phyloP scores from a whole-genome alignment of 2,797 vertebrate genomes.

The Mormyrops boulengeri region DNA sequence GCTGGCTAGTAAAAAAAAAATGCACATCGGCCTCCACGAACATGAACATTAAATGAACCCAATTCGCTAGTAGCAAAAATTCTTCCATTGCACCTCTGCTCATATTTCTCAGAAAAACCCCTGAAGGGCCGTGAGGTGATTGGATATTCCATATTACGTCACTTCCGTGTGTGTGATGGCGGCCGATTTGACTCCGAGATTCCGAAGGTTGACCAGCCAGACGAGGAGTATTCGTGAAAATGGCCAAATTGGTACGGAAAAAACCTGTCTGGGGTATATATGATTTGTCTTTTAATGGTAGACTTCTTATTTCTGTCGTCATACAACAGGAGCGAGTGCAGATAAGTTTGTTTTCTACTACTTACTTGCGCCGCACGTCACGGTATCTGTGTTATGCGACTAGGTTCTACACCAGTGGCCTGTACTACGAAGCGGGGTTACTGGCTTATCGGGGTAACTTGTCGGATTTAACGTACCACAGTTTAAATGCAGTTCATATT shows the following conservation, averaged over 20 bases:
- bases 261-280: not conserved
- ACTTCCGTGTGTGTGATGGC: constrained; percentile 52
- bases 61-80: not conserved
- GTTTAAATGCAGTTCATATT: too few species aligned
- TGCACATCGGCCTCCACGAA: not conserved
- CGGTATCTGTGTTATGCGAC: not conserved
- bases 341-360: not conserved
- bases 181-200: constrained; percentile 73
- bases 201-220: constrained; percentile 65
- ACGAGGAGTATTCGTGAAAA: constrained; percentile 55
- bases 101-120: not conserved
- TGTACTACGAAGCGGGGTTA: too few species aligned
- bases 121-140: not conserved
- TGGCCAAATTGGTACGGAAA: constrained; percentile 52
- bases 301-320: not conserved
- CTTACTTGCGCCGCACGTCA: not conserved
- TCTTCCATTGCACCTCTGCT: not conserved
- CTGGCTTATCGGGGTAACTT: too few species aligned
- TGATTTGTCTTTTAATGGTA: not conserved
- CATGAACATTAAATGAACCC: not conserved
- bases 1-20: not conserved
- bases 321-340: not conserved
- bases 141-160: not conserved
- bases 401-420: not conserved
- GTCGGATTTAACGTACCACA: too few species aligned